phyloP scores from a whole-genome alignment of 2,888 invertebrate genomes.

The Lasioglossum calceatum region DNA sequence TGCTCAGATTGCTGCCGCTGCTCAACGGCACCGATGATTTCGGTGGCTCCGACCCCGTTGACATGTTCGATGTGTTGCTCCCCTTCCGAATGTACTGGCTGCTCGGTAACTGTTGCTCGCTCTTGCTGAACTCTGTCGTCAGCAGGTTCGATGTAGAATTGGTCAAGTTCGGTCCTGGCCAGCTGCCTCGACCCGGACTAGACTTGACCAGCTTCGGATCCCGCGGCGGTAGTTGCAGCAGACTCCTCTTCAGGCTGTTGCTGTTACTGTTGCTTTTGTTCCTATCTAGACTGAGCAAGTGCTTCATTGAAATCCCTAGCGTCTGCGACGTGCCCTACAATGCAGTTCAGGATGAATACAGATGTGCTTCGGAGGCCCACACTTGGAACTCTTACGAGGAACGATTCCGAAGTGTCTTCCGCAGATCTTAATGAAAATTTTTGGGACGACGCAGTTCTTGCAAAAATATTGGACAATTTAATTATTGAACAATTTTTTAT shows the following conservation, averaged over 20 bases:
- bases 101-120: slow-evolving; percentile 89
- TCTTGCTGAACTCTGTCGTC: slow-evolving; percentile 92
- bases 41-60: slow-evolving; percentile 75
- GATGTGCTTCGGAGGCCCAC: not conserved
- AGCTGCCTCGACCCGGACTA: slow-evolving; percentile 92
- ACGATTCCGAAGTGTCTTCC: not conserved
- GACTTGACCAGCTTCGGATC: slow-evolving; percentile 91
- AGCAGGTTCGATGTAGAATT: slow-evolving; percentile 85
- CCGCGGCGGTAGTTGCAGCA: slow-evolving; percentile 89
- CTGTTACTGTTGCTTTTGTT: slow-evolving; percentile 77
- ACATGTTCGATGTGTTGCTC: slow-evolving; percentile 78
- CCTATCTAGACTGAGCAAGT: slow-evolving; percentile 82
- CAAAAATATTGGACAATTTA: not conserved
- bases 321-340: slow-evolving; percentile 67
- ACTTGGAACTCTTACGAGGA: not conserved
- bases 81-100: slow-evolving; percentile 78
- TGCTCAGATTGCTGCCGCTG: slow-evolving; percentile 62
- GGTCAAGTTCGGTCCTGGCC: slow-evolving; percentile 91
- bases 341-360: slow-evolving; percentile 5
- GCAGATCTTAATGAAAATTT: not conserved
- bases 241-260: slow-evolving; percentile 85
- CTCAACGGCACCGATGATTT: slow-evolving; percentile 71
- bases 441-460: not conserved
- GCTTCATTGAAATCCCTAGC: slow-evolving; percentile 81
- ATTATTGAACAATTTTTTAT: not conserved